These are phyloP conservation scores for Arizona elegans DNA, from an alignment of 2,113 vertebrate species.

Conservation along the genomic window DNA sequence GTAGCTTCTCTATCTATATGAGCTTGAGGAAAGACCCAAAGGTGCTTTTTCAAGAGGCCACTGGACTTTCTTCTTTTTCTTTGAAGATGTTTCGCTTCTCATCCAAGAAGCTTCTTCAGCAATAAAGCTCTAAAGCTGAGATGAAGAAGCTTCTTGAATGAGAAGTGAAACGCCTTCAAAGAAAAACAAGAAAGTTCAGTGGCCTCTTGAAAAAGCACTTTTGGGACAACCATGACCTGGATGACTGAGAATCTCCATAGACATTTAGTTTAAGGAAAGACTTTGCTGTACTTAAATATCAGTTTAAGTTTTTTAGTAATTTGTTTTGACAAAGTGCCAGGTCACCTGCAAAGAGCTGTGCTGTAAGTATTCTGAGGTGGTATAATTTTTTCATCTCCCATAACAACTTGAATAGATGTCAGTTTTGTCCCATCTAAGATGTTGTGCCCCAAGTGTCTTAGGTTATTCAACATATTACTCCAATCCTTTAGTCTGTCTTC, in stretches of 20 bases:
- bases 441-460: neutral
- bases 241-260: no score
- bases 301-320: slow-evolving; percentile 21
- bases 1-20: neutral
- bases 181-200: no score
- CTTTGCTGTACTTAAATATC: neutral
- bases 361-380: neutral
- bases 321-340: slow-evolving; percentile 9
- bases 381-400: slow-evolving; percentile 11
- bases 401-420: neutral
- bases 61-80: no score
- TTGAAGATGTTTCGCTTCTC: no score
- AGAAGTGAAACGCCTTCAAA: no score
- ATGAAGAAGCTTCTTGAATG: no score
- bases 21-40: neutral
- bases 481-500: neutral
- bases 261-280: neutral
- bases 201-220: no score
- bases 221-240: no score
- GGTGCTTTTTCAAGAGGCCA: no score
- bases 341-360: slow-evolving; percentile 4
- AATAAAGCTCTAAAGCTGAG: no score
- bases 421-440: neutral
- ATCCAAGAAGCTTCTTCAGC: no score
- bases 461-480: neutral